phyloP scores from a whole-genome alignment of 2,888 invertebrate species.

The Dolichopus griseipennis region DNA sequence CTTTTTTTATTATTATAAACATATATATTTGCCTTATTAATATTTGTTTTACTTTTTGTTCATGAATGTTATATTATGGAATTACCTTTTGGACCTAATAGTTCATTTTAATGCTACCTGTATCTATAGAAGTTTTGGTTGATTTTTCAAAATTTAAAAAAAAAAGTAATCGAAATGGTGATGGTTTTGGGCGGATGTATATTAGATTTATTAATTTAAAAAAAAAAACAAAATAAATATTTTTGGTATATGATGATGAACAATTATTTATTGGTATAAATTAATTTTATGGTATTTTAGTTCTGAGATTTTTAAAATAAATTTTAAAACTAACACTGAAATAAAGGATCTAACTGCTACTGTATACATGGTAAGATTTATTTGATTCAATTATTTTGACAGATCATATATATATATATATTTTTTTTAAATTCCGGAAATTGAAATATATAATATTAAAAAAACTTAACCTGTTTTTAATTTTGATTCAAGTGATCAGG shows the following conservation, averaged over 20 bases:
- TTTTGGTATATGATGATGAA: not conserved
- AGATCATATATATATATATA: no score
- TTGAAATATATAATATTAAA: no score
- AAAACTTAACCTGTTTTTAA: no score
- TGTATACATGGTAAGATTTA: not conserved
- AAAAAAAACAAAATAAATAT: no score
- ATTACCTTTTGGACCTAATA: not conserved
- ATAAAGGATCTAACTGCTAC: not conserved
- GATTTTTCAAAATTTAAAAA: not conserved
- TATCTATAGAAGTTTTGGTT: not conserved
- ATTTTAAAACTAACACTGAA: not conserved
- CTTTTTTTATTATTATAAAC: not conserved
- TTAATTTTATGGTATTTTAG: no score
- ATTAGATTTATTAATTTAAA: not conserved
- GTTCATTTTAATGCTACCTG: not conserved
- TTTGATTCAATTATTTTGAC: no score
- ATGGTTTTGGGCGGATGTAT: not conserved
- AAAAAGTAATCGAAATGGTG: not conserved
- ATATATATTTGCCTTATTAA: not conserved
- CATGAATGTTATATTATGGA: no score
- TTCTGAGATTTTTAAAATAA: not conserved
- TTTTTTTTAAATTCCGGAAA: no score
- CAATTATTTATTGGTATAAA: not conserved
- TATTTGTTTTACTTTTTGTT: not conserved
- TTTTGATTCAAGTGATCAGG: no score